These are phyloP conservation scores for Gallinago nigripennis DNA, from an alignment of 2,797 vertebrate species.

Conservation along the genomic window DNA sequence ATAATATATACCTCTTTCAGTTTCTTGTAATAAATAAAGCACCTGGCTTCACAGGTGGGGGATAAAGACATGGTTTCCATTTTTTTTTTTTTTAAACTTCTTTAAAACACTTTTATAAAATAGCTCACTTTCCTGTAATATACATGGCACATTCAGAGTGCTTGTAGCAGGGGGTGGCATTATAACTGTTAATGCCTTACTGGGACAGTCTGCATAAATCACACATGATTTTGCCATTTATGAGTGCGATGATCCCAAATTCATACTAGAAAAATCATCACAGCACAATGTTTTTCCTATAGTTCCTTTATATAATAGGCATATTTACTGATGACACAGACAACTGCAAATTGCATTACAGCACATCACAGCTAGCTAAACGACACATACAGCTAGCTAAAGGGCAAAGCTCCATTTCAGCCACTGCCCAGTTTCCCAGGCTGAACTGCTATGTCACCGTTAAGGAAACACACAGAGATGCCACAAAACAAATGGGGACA, in stretches of 20 bases:
- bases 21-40: conserved; percentile 37
- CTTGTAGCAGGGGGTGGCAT: not conserved
- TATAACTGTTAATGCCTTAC: not conserved
- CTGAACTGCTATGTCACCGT: not conserved
- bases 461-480: not conserved
- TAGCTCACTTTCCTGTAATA: not conserved
- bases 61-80: not conserved
- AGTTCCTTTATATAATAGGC: not conserved
- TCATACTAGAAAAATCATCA: not conserved
- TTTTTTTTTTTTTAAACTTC: not conserved
- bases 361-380: not conserved
- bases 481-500: not conserved
- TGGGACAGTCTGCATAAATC: not conserved
- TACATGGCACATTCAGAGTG: not conserved
- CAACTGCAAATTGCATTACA: not conserved
- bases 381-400: not conserved
- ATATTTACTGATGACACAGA: not conserved
- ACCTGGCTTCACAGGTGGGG: conserved; percentile 43
- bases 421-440: not conserved
- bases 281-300: not conserved
- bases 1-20: not conserved
- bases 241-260: not conserved
- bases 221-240: not conserved
- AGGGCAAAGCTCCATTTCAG: not conserved
- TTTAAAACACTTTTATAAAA: conserved; percentile 17